Base-by-base conservation (phyloP, 2,797 vertebrate species). In the Balearica regulorum region DNA sequence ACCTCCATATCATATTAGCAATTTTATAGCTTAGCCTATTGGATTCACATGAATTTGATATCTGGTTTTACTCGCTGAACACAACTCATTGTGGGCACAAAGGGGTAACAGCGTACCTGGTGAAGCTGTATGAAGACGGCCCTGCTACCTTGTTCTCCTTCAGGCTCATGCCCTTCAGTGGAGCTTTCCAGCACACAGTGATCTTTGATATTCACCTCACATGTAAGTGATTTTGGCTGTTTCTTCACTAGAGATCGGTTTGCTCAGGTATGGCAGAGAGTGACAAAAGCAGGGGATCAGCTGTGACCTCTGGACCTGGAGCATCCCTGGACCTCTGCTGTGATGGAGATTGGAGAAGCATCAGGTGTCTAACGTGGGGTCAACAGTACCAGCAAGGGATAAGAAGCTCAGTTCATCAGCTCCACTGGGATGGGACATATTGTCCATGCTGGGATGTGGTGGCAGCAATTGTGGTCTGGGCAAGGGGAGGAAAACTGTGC, bases 1-100 rank as follows among this genome's bases (percentile, higher is more conserved):
- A 90, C 19, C 26, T 90, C 80, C 87, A 68, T 48, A 87, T 91
- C 83, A 72, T 73, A 92, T 83, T 87, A 94, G 85, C n/a, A 61
- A 43, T 89, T 93, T 93, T 92, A 89, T 83, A 44, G 85, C 83
- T 83, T 65, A 41, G 85, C 70, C 77, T 61, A 51, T 90, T 80
- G 76, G 68, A 60, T 35, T 96, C 97, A 83, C 73, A 68, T 92
- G 53, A 31, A 76, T 95, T 94, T 85, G 79, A 43, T 49, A 81
- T 83, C 89, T 91, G 64, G 44, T 58, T 93, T 89, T 92, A 87
- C n/a, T 60, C 6, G 2, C 76, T 83, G 79, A 89, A 77, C 16
- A 60, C 16, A 75, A 49, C 29, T 90, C 53, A 6, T 2, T 24
- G 71, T 57, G 62, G 11, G 16, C 44, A 64, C 43, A 73, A 92